Conservation (phyloP, 2,888 invertebrate genomes). For the Eristalinus aeneus region DNA sequence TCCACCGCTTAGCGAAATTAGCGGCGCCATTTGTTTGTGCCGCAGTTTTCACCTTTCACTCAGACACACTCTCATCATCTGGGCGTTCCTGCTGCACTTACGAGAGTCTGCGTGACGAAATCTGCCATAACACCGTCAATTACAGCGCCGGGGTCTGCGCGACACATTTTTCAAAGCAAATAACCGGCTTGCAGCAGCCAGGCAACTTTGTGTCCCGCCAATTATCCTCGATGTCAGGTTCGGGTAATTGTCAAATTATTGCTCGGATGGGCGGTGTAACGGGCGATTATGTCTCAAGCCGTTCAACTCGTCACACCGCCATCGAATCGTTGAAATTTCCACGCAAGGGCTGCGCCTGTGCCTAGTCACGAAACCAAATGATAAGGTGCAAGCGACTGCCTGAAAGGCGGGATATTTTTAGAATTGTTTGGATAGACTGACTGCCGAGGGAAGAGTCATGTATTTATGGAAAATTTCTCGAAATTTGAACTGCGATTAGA, state of each 20-base stretch:
- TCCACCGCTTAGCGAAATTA: neutral
- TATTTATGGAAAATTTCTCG: neutral
- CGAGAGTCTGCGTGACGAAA: neutral
- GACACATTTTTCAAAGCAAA: neutral
- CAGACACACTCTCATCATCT: neutral
- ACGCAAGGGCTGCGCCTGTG: neutral
- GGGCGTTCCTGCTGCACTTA: neutral
- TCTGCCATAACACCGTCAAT: conserved; percentile 5
- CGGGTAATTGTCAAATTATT: conserved; percentile 23
- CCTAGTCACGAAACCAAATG: conserved; percentile 43
- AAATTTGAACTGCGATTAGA: neutral
- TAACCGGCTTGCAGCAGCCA: neutral
- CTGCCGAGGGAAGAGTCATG: neutral
- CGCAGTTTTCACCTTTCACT: conserved; percentile 30
- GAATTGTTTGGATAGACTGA: neutral
- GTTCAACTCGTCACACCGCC: conserved; percentile 8
- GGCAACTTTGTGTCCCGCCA: neutral
- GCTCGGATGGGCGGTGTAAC: neutral
- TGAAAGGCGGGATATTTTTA: neutral
- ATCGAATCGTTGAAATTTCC: neutral
- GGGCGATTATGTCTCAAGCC: conserved; percentile 35
- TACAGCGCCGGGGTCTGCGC: neutral
- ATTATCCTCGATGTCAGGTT: neutral
- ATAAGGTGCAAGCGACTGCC: conserved; percentile 16
- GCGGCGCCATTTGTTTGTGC: neutral